Percentiles rank a stretch among this genome's conserved stretches.
phyloP scores from a whole-genome alignment of 30 jellyfish, hydroid and myxozoan species.

The Hydra vulgaris region DNA sequence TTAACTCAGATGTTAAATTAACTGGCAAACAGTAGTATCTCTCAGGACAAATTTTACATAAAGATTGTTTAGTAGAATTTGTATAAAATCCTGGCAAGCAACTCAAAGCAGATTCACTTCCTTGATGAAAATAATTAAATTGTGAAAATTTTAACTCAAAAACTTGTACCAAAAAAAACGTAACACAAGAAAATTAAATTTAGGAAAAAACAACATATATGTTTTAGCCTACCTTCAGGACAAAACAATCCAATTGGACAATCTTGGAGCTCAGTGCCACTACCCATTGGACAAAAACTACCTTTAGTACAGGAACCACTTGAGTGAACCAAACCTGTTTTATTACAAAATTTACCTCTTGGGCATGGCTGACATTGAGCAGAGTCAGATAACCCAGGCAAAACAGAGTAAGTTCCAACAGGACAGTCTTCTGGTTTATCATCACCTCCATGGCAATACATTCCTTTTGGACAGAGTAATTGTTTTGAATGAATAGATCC shows the following conservation, averaged over 20 bases:
- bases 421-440: slow-evolving; percentile 64
- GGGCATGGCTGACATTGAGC: slow-evolving; percentile 67
- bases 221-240: slow-evolving; percentile 67
- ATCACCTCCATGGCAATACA: slow-evolving; percentile 81
- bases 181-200: too few relatives aligned
- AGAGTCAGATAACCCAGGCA: slow-evolving; percentile 45
- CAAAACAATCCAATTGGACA: slow-evolving; percentile 92
- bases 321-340: slow-evolving; percentile 62
- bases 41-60: slow-evolving; percentile 63
- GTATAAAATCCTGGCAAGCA: slow-evolving; percentile 85
- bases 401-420: slow-evolving; percentile 72
- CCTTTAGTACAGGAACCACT: slow-evolving; percentile 86
- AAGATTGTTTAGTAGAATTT: slow-evolving; percentile 53
- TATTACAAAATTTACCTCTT: slow-evolving; percentile 66
- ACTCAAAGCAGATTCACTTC: slow-evolving; percentile 68
- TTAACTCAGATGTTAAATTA: slow-evolving; percentile 41
- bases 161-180: not conserved
- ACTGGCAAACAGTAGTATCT: slow-evolving; percentile 82
- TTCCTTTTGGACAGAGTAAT: slow-evolving; percentile 77
- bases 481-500: slow-evolving; percentile 75
- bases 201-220: too few relatives aligned
- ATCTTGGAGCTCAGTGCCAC: slow-evolving; percentile 51
- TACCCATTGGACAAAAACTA: slow-evolving; percentile 81
- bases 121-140: too few relatives aligned
- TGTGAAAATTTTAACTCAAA: not conserved